Evolutionary conservation across 2,797 vertebrate species (phyloP), one percentile per base, ranked within the genome.

Genomic region (Sebastes hopkinsi): DNA sequence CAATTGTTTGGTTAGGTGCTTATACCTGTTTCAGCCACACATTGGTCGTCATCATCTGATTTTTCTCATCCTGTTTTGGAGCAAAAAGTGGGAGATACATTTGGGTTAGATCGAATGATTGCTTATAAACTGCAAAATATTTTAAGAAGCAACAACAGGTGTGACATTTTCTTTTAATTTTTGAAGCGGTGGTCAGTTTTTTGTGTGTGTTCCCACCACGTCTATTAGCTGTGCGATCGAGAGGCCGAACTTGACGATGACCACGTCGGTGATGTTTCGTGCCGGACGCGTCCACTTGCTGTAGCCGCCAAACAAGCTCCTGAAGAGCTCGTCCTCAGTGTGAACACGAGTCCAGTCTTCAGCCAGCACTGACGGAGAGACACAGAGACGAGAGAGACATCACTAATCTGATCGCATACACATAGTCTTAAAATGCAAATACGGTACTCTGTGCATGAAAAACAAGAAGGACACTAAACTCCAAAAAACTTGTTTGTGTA

Each of bases 21-120:
- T n/a, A 58, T 80, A 97, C 97, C 96, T 98, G 97, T 82, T 98
- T 97, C 55, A 98, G 92, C 97, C 97, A 98, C 27, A 98, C 97
- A 0, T 98, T 98, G 5, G 96, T 98, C 9, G 97, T 98, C 97
- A 98, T 96, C 94, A 97, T 96, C 82, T 97, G 96, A 81, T 97
- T 97, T 89, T 97, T 97, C 79, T 97, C 96, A 38, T 97, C 96
- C 96, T 97, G 86, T 56, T 78, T 68, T 50, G 25, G 23, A 58
- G 12, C 6, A 29, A 66, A 64, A 36, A 20, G 20, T 52, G 50
- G 8, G 50, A 52, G 50, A 52, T 50, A 56, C 8, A 34, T 12
- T 23, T 6, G 3, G 4, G 14, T 55, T 11, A 23, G 27, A 14
- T 14, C 6, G 20, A 11, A n/a, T 32, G 5, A 9, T 34, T 34